Percentiles rank a stretch among this genome's conserved stretches.
Conservation (phyloP, 2,113 vertebrate species). For the Grammomys surdaster region DNA sequence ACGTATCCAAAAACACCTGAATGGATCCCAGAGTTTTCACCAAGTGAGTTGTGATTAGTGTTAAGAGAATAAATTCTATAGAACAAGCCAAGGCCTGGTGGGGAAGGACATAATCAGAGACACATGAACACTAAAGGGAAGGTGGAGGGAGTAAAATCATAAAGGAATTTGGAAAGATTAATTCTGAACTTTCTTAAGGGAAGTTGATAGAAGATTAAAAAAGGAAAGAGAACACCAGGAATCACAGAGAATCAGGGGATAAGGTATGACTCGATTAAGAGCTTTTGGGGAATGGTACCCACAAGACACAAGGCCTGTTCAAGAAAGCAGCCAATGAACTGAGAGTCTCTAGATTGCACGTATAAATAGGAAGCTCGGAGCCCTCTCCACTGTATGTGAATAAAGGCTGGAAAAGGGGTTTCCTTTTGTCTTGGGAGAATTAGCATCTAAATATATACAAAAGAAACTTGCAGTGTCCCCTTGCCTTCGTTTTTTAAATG, state of each 20-base stretch:
- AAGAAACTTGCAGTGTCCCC: not conserved
- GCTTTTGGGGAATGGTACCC: not conserved
- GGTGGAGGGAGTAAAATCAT: not conserved
- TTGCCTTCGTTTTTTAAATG: not conserved
- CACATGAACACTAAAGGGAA: not conserved
- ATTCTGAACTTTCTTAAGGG: not conserved
- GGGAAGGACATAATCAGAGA: not conserved
- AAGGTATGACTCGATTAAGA: not conserved
- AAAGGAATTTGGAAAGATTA: not conserved
- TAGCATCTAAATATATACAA: not conserved
- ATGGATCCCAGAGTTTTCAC: not conserved
- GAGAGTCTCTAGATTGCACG: not conserved
- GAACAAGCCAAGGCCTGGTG: not conserved
- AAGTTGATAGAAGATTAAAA: not conserved
- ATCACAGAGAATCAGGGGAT: not conserved
- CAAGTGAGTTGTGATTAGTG: not conserved
- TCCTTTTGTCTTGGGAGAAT: not conserved
- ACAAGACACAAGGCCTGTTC: not conserved
- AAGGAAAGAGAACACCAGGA: not conserved
- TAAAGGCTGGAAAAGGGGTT: not conserved
- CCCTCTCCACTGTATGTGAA: not conserved
- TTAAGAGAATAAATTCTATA: not conserved
- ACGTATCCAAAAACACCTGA: constrained; percentile 4
- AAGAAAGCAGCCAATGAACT: not conserved
- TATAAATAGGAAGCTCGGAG: not conserved